These are phyloP conservation scores for Eutolmus rufibarbis DNA, from an alignment of 2,888 invertebrate species.

Conservation along the genomic window DNA sequence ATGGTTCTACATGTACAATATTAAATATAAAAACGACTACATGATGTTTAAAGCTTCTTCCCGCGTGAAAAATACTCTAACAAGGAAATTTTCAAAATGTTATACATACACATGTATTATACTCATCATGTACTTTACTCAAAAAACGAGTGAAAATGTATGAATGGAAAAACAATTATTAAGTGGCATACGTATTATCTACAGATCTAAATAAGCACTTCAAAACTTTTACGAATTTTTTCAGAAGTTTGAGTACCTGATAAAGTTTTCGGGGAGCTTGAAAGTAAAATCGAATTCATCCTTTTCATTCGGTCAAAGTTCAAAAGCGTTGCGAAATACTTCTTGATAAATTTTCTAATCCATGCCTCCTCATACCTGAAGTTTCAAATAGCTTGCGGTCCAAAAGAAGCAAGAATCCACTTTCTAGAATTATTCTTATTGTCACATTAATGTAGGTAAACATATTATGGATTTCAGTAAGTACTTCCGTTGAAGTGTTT, in stretches of 20 bases:
- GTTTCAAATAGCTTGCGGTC: not conserved
- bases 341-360: not conserved
- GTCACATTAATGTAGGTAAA: not conserved
- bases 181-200: not conserved
- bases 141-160: not conserved
- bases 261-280: not conserved
- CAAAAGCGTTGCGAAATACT: not conserved
- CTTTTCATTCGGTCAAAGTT: not conserved
- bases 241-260: not conserved
- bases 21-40: no score
- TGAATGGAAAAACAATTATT: not conserved
- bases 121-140: not conserved
- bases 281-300: not conserved
- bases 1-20: no score
- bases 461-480: not conserved
- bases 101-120: no score
- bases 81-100: no score
- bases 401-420: not conserved
- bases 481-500: not conserved
- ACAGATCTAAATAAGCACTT: not conserved
- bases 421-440: not conserved
- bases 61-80: no score
- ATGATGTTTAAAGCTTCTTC: no score
- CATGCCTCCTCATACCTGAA: not conserved
- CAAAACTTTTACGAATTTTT: not conserved